Percentiles rank a stretch among this genome's conserved stretches.
These are phyloP conservation scores for Diorhabda elongata DNA, from an alignment of 1,140 invertebrate genomes.

Conservation along the genomic window DNA sequence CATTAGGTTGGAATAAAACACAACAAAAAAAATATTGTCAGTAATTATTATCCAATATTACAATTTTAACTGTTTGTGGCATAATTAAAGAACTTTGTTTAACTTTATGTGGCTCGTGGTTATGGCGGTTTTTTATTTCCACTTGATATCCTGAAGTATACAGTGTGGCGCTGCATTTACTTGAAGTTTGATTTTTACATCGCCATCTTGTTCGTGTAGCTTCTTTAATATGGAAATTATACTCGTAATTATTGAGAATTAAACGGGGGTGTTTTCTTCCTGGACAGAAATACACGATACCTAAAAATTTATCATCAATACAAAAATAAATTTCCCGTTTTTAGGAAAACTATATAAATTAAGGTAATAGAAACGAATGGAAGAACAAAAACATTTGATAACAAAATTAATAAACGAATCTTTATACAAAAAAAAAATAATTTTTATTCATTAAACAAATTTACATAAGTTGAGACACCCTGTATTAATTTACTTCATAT, in stretches of 20 bases:
- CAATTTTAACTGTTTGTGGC: slow-evolving; percentile 25
- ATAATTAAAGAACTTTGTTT: slow-evolving; percentile 15
- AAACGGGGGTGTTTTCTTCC: slow-evolving; percentile 14
- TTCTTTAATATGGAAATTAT: slow-evolving; percentile 26
- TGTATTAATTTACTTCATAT: too few species aligned
- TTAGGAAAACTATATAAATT: too few species aligned
- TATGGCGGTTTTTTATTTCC: slow-evolving; percentile 25
- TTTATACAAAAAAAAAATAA: too few species aligned
- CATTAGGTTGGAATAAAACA: neutral
- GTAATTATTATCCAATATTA: neutral
- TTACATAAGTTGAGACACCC: too few species aligned
- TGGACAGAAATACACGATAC: slow-evolving; percentile 9
- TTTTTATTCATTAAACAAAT: too few species aligned
- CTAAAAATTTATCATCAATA: slow-evolving; percentile 4
- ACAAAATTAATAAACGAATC: too few species aligned
- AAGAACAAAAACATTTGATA: too few species aligned
- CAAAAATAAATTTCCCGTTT: neutral
- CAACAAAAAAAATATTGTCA: too few species aligned
- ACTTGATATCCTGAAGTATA: slow-evolving; percentile 28
- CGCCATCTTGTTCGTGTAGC: slow-evolving; percentile 29
- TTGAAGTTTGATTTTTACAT: slow-evolving; percentile 25
- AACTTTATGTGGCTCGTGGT: slow-evolving; percentile 23
- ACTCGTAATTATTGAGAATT: slow-evolving; percentile 11
- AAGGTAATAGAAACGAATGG: too few species aligned
- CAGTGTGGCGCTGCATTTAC: slow-evolving; percentile 26